Evolutionary conservation across 2,888 invertebrate genomes (phyloP), one percentile per base, ranked within the genome.

Genomic region (Gandaritis pyraliata): DNA sequence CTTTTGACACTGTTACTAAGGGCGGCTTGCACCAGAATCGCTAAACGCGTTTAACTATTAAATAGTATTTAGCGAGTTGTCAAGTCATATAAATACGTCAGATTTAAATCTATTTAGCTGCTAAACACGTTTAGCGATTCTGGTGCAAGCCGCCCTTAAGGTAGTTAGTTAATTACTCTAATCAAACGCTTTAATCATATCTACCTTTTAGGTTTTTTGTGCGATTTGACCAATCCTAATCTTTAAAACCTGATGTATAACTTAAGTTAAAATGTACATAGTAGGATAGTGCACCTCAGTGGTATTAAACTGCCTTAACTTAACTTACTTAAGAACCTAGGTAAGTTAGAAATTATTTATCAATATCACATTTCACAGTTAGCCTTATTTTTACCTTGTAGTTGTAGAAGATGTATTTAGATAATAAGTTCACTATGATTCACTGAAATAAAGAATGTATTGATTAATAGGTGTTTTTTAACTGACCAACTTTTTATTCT

Each of bases 381-480:
- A 90, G 91, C 91, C 91, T 91, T 91, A 91, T 91, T 91, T 90
- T 90, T 89, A 91, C 89, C 82, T 81, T 87, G 87, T 82, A 71
- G 64, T 72, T 75, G 74, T 75, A 69, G 29, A 2, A 16, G 73
- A 77, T 76, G 71, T 66, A 75, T 66, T 74, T 76, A 56, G 59
- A 41, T 58, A 52, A 38, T 65, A 68, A 66, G 57, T n/a, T 79
- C 83, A 85, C 82, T 73, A 77, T 72, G 75, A 80, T 77, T 76
- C 83, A 83, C 80, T 71, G 73, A 76, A 80, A 66, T 77, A 75
- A 74, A 73, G 68, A 72, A 68, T 64, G 36, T 52, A 10, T 56
- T 54, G 45, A 45, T 50, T 57, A 18, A 36, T 30, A 1, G 15
- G 23, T n/a, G 1, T 23, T 23, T 23, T 23, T 23, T 23, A 23